Base-by-base conservation (phyloP, 2,888 invertebrate species). In the Agrochola circellaris region DNA sequence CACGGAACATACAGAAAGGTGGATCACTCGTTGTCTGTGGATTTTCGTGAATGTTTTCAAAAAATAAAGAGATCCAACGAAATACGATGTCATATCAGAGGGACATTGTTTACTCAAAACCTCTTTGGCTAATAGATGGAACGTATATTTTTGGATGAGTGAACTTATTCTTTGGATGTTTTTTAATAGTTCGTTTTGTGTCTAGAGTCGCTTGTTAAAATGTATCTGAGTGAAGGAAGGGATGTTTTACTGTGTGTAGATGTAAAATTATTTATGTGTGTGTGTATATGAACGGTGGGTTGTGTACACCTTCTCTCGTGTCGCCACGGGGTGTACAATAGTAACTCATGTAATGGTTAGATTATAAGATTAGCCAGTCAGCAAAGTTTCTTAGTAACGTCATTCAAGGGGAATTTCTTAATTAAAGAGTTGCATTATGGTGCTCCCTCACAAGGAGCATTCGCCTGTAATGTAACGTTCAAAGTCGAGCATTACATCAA, bases 91-190 rank as follows among this genome's bases (percentile, higher is more conserved):
- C 71, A 81, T 84, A 82, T 79, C 66, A 71, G 26, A 60, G 60
- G 76, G 26, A 82, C 82, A 86, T 81, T 88, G 81, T 88, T 82
- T 82, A 86, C 78, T 69, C 60, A 80, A 84, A 87, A 79, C 78
- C 79, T 86, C 75, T 87, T 86, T 75, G 34, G 86, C 69, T 86
- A 88, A 88, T 89, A 88, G 88, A 87, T 75, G 68, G 69, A 71
- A 75, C 61, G 71, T 68, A 77, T 81, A 56, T 78, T 77, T 81
- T 81, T 80, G 81, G 75, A 66, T 70, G 84, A 74, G 42, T 82
- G 70, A 82, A 69, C 77, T 72, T 69, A 69, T 80, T 66, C 42
- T 68, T 48, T 48, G 30, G 20, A 26, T 69, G 61, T 75, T 79
- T 81, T 79, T 75, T 71, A 79, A 83, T 75, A 81, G 85, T 85